Evolutionary conservation across 2,888 invertebrate species (phyloP), one percentile per base, ranked within the genome.

Genomic region (Argyra leucocephala): DNA sequence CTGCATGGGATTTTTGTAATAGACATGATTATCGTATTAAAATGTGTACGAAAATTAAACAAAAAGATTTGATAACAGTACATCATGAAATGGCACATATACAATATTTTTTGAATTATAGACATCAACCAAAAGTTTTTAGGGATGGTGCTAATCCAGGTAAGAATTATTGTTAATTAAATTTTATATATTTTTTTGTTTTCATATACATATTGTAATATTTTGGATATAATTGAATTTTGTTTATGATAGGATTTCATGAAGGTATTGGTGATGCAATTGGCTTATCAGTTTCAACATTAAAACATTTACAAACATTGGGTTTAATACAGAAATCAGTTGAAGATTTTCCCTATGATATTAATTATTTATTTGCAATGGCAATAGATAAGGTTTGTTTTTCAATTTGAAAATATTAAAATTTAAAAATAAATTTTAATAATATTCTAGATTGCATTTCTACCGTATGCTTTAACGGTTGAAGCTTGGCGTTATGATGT

Each of bases 1-100:
- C 94, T 0, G 93, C 95, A 0, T 95, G 95, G 91, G 94, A 95
- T 80, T 95, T 95, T 79, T 95, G 94, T 76, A 93, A 94, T 73
- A 83, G 88, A 64, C 85, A 89, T 69, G 95, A 96, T 75, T 95
- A 83, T 82, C 71, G 92, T 66, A 91, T 94, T 64, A 94, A 93
- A 80, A 90, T 92, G 88, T 94, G 93, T 76, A 88, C 93, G 0
- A 86, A 88, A 72, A 86, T 91, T 1, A 90, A 87, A 68, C 91
- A 92, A 87, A 90, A 91, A 70, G 91, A 93, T 75, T 76, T 94
- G 69, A 85, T 93, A 65, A 93, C 92, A 0, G 89, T 91, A 0
- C 94, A 95, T 72, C 95, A 95, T 73, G 95, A 95, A 80, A 89
- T 94, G 89, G 91, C 92, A 0, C 94, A 94, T 74, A 87, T 94